These are phyloP conservation scores for Falco columbarius DNA, from an alignment of 2,797 vertebrate genomes.

Conservation along the genomic window DNA sequence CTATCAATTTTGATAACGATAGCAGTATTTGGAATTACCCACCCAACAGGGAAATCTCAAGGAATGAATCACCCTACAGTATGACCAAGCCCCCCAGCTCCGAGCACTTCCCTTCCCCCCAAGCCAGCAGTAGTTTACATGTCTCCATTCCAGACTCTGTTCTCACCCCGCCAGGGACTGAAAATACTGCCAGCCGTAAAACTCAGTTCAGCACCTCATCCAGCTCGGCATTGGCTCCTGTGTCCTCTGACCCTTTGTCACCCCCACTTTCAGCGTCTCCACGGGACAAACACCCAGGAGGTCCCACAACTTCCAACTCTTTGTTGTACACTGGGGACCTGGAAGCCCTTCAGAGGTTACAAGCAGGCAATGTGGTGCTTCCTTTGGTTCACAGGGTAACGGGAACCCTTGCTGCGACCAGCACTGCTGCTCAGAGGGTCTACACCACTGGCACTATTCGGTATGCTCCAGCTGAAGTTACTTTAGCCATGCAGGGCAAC, in stretches of 20 bases:
- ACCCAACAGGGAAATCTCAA: constrained; percentile 96
- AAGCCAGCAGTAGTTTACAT: constrained; percentile 85
- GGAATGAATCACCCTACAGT: constrained; percentile 97
- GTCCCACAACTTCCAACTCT: constrained; percentile 88
- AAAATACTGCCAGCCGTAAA: constrained; percentile 89
- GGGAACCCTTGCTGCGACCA: constrained; percentile 89
- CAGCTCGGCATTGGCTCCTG: constrained; percentile 84
- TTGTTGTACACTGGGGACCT: constrained; percentile 95
- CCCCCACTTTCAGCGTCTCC: constrained; percentile 98
- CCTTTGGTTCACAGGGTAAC: constrained; percentile 95
- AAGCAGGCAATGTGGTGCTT: constrained; percentile 94
- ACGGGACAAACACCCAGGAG: constrained; percentile 93
- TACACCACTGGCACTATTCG: constrained; percentile 99
- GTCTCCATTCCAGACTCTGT: constrained; percentile 96
- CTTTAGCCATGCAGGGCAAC: constrained; percentile 96
- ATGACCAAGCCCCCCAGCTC: constrained; percentile 91
- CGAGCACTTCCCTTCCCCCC: constrained; percentile 92
- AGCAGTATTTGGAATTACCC: constrained; percentile 99
- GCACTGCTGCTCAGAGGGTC: constrained; percentile 91
- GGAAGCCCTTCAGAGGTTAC: constrained; percentile 94
- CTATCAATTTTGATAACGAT: constrained; percentile 99
- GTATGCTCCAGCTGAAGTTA: constrained; percentile 97
- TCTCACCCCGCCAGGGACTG: constrained; percentile 93
- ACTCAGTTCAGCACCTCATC: constrained; percentile 86
- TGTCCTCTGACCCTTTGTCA: constrained; percentile 92